phyloP scores from a whole-genome alignment of 2,888 invertebrate genomes.

The Dusona sp. region DNA sequence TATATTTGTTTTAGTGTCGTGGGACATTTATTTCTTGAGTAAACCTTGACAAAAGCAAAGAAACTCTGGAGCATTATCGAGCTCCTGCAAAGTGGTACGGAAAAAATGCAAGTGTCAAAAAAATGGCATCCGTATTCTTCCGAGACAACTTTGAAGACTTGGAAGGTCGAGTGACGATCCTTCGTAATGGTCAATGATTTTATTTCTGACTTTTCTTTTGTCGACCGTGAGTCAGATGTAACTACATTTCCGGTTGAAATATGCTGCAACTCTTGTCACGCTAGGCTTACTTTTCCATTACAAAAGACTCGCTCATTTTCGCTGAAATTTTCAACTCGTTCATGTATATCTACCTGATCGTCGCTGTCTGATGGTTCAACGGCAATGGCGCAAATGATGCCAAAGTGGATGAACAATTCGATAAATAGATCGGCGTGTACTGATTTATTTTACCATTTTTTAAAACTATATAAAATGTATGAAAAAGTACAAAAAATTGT shows the following conservation, averaged over 20 bases:
- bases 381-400: background rate
- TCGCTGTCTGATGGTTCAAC: background rate
- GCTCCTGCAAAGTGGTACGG: constrained; percentile 74
- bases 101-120: background rate
- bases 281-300: constrained; percentile 13
- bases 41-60: background rate
- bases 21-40: background rate
- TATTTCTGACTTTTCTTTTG: constrained; percentile 12
- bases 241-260: constrained; percentile 31
- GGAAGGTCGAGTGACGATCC: constrained; percentile 11
- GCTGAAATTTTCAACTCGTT: background rate
- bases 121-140: constrained; percentile 32
- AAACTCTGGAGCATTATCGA: constrained; percentile 66
- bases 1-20: background rate
- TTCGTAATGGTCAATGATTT: constrained; percentile 34
- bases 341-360: background rate
- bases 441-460: background rate
- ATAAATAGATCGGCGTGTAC: background rate
- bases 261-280: constrained; percentile 19
- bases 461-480: background rate
- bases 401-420: background rate
- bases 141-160: background rate
- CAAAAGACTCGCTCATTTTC: background rate
- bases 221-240: constrained; percentile 16
- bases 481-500: background rate